Base-by-base conservation (phyloP, 2,888 invertebrate genomes). In the Limnephilus marmoratus region DNA sequence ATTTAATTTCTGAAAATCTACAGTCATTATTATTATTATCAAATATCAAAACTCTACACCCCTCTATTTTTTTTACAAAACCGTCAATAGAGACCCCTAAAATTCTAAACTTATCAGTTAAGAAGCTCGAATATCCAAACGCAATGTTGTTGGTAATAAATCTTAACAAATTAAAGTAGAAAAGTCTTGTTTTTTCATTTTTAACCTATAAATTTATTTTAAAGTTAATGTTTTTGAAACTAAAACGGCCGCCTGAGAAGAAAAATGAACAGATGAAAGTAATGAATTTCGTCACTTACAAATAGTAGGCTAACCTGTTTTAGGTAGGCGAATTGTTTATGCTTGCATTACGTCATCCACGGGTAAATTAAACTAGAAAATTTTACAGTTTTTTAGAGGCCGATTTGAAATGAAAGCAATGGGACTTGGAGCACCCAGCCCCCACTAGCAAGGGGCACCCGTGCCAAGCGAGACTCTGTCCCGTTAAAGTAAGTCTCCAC, bases 111-210 rank as follows among this genome's bases (percentile, higher is more conserved):
- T 82, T 82, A 82, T 82, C 82, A 82, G 29, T 82, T 82, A 82
- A 34, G 34, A 82, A 82, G 82, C 82, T 82, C 82, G 82, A 82
- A 82, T 82, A 82, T 82, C 34, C 29, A 82, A 82, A 82, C 82
- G 31, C 82, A 82, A 82, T 82, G 29, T 82, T 82, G 34, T 82
- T 82, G 34, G 34, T 31, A 82, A 82, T 34, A 34, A 82, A 82
- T 68, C 68, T 68, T 68, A 68, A 68, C 24, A 68, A 68, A 68
- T 68, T 68, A 68, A 68, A 68, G 24, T 68, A 68, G 68, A 68
- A 68, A 68, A 68, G 68, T 68, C 68, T 68, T 68, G 24, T 68
- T 68, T 68, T 68, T n/a, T 68, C 68, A 68, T 68, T 68, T 68
- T 68, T 68, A 68, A 24, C 24, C 24, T 68, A 68, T n/a, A 68